Evolutionary conservation across 2,113 vertebrate genomes (phyloP).

Genomic region (Gymnarchus niloticus): DNA sequence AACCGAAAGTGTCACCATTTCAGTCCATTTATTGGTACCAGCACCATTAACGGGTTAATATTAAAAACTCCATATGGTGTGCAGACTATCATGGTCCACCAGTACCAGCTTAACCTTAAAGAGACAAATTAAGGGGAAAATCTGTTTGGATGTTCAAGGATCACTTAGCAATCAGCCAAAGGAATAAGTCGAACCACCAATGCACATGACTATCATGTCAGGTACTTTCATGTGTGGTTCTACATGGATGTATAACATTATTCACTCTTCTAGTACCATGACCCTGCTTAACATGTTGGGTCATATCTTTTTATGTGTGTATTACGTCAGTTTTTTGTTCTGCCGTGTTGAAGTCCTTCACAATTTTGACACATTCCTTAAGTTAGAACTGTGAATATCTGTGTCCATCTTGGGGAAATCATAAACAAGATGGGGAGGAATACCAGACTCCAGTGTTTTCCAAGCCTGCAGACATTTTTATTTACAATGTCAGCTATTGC

Average conservation of each 20-base stretch:
- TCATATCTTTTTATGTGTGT: background rate
- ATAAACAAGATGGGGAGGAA: background rate
- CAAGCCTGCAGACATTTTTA: background rate
- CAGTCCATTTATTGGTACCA: background rate
- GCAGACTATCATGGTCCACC: background rate
- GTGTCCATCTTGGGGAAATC: background rate
- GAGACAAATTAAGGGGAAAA: background rate
- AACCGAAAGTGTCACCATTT: background rate
- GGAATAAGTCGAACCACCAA: background rate
- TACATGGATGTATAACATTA: background rate
- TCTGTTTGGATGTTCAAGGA: background rate
- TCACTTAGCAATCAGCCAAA: background rate
- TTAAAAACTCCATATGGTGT: no score
- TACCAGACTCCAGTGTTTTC: background rate
- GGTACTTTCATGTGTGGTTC: background rate
- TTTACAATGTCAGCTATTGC: background rate
- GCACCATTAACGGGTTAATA: background rate
- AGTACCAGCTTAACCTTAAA: background rate
- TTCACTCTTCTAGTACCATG: background rate
- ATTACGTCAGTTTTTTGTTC: background rate
- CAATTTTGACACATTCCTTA: background rate
- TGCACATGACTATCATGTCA: conserved; percentile 2
- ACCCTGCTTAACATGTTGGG: background rate
- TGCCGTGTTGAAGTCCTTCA: background rate
- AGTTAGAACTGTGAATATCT: background rate